Conservation (phyloP, 2,888 invertebrate genomes). For the Onchidella celtica region DNA sequence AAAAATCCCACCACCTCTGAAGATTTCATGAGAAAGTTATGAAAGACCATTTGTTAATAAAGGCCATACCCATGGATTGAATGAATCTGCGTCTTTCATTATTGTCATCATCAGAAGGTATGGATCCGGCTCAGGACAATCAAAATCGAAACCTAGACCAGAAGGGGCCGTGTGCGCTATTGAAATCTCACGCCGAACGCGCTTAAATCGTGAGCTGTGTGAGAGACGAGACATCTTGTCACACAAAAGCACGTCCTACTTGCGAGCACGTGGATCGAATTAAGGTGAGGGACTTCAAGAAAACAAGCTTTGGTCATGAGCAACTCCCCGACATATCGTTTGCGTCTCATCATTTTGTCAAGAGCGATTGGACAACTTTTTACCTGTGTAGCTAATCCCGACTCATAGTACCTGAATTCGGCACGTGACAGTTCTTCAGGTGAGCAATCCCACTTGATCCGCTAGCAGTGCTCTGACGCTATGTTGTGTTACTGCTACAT, state of each 20-base stretch:
- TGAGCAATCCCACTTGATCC: too few species aligned
- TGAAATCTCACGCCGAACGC: neutral
- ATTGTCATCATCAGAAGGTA: neutral
- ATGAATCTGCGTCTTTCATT: neutral
- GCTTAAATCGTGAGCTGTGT: neutral
- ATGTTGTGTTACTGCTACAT: too few species aligned
- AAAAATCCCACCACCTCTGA: too few species aligned
- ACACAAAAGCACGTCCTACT: slow-evolving; percentile 14
- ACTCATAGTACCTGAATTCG: too few species aligned
- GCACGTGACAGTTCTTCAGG: too few species aligned
- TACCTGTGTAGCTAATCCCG: neutral
- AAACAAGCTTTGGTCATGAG: neutral
- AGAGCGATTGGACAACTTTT: slow-evolving; percentile 1
- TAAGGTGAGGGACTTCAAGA: neutral
- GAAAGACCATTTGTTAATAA: slow-evolving; percentile 7
- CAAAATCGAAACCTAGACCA: neutral
- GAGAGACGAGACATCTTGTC: slow-evolving; percentile 28
- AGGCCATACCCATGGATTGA: slow-evolving; percentile 7
- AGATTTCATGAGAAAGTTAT: neutral
- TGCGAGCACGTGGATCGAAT: slow-evolving; percentile 23
- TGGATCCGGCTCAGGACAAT: neutral
- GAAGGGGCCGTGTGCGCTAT: neutral
- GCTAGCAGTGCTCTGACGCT: too few species aligned
- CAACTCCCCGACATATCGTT: neutral
- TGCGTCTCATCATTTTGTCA: slow-evolving; percentile 1